A percentile compares a stretch with the other conserved stretches of the same genome.
These are phyloP conservation scores for Rhabdophis nuchalis DNA, from an alignment of 2,797 vertebrate genomes.

Conservation along the genomic window DNA sequence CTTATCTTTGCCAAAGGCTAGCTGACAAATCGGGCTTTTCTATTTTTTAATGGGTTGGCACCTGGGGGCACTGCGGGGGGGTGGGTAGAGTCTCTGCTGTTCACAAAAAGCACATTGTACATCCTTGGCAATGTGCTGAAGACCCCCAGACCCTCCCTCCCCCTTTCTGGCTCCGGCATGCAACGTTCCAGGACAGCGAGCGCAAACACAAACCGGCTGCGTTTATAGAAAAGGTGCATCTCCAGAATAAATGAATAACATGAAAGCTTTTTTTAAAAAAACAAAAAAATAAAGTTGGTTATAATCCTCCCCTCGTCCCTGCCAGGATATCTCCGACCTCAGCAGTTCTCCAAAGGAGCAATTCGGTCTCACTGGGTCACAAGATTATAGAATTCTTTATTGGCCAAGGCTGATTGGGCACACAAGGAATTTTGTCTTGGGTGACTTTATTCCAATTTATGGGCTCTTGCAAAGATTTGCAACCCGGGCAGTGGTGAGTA, in stretches of 20 bases:
- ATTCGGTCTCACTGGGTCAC: background rate
- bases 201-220: background rate
- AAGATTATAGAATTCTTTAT: background rate
- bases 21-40: slow-evolving; percentile 4
- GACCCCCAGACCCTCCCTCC: background rate
- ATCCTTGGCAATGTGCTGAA: background rate
- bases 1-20: slow-evolving; percentile 12
- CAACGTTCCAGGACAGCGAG: background rate
- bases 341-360: background rate
- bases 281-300: background rate
- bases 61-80: background rate
- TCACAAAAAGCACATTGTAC: slow-evolving; percentile 6
- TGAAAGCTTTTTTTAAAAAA: background rate
- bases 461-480: background rate
- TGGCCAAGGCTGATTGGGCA: too few relatives aligned
- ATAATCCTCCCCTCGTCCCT: background rate
- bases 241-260: background rate
- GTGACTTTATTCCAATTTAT: background rate
- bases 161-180: background rate
- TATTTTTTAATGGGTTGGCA: background rate
- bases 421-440: too few relatives aligned
- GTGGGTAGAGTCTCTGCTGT: background rate
- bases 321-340: background rate
- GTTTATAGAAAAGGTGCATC: background rate
- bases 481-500: too few relatives aligned